A percentile compares a stretch with the other conserved stretches of the same genome.
Conservation (phyloP, 92 coral and sea anemone species). For the Desmophyllum pertusum region DNA sequence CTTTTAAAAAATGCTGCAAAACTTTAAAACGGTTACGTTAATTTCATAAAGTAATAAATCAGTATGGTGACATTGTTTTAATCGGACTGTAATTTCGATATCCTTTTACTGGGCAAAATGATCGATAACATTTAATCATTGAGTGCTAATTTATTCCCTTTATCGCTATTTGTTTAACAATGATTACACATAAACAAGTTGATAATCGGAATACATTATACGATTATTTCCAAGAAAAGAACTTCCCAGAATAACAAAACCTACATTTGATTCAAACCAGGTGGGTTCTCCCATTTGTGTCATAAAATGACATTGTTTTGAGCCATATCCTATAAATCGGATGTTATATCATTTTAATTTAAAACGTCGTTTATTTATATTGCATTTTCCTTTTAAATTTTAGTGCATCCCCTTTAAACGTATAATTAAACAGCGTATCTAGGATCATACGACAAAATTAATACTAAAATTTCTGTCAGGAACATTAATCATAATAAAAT, state of each 20-base stretch:
- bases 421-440: neutral
- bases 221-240: neutral
- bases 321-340: neutral
- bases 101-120: neutral
- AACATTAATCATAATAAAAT: neutral
- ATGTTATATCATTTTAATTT: too few species aligned
- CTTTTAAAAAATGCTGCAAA: neutral
- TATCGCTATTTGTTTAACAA: neutral
- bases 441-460: neutral
- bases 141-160: constrained; percentile 6
- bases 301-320: neutral
- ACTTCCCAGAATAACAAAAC: neutral
- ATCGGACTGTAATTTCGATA: neutral
- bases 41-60: too few species aligned
- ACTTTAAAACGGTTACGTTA: neutral
- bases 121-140: neutral
- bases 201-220: neutral
- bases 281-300: neutral
- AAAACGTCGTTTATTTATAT: neutral
- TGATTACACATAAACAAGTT: neutral
- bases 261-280: neutral
- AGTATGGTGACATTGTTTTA: neutral
- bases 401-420: neutral
- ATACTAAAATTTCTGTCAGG: neutral
- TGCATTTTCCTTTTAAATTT: neutral